Percentiles rank a stretch among this genome's conserved stretches.
Evolutionary conservation across 2,113 vertebrate species (phyloP).

Genomic region (Nanger granti): DNA sequence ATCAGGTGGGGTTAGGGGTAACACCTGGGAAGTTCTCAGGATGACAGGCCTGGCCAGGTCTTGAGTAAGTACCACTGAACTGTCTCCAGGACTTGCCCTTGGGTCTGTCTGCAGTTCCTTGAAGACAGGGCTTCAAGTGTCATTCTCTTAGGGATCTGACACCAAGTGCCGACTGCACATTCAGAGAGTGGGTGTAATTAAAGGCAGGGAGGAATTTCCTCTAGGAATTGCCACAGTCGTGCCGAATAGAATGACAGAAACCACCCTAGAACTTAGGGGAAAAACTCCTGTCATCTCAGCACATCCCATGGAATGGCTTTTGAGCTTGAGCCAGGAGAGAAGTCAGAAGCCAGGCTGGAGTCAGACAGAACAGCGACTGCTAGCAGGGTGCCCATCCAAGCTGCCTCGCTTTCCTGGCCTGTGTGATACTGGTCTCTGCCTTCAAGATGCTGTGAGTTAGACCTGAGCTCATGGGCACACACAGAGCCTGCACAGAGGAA

Average conservation of each 20-base stretch:
- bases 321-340: not conserved
- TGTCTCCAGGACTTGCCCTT: not conserved
- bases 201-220: not conserved
- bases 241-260: not conserved
- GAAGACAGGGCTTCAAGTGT: not conserved
- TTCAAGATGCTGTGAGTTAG: not conserved
- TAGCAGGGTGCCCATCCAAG: no score
- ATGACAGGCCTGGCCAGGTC: not conserved
- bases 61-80: not conserved
- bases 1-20: not conserved
- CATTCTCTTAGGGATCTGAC: not conserved
- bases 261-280: not conserved
- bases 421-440: not conserved
- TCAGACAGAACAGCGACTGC: not conserved
- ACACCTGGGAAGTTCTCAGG: not conserved
- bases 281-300: not conserved
- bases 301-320: not conserved
- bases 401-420: not conserved
- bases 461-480: not conserved
- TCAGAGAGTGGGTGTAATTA: not conserved
- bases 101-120: not conserved
- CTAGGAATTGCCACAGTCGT: not conserved
- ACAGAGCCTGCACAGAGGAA: rapidly evolving
- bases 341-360: not conserved
- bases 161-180: not conserved